A percentile compares a stretch with the other conserved stretches of the same genome.
phyloP scores from a whole-genome alignment of 2,888 invertebrate species.

The Eurytoma californica region DNA sequence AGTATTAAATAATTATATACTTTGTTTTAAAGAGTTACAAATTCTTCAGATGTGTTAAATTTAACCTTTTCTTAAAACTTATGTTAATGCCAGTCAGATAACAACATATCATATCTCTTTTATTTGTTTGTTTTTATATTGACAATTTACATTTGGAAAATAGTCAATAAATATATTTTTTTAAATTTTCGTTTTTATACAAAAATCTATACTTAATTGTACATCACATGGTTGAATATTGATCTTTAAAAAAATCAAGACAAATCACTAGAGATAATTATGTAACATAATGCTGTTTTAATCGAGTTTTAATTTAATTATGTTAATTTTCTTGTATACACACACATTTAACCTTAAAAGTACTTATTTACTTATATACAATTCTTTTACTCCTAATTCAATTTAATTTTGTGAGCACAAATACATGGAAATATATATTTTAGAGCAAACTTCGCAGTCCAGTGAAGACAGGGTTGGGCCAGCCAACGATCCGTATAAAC shows the following conservation, averaged over 20 bases:
- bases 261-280: background rate
- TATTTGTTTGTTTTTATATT: background rate
- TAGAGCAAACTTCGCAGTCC: conserved; percentile 55
- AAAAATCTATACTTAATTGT: background rate
- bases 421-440: conserved; percentile 20
- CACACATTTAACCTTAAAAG: no score
- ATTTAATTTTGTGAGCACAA: background rate
- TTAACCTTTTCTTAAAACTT: background rate
- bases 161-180: conserved; percentile 5
- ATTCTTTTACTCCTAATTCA: background rate
- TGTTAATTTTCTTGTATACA: background rate
- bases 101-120: background rate
- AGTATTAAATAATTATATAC: no score
- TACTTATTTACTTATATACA: no score
- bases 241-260: background rate
- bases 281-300: background rate
- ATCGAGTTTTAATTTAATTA: background rate
- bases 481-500: conserved; percentile 50
- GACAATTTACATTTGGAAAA: background rate
- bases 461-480: conserved; percentile 51
- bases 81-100: background rate
- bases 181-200: background rate
- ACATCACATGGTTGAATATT: background rate
- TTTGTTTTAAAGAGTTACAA: background rate
- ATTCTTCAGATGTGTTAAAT: background rate